phyloP scores from a whole-genome alignment of 2,797 vertebrate genomes.

The Leucoraja ocellata region DNA sequence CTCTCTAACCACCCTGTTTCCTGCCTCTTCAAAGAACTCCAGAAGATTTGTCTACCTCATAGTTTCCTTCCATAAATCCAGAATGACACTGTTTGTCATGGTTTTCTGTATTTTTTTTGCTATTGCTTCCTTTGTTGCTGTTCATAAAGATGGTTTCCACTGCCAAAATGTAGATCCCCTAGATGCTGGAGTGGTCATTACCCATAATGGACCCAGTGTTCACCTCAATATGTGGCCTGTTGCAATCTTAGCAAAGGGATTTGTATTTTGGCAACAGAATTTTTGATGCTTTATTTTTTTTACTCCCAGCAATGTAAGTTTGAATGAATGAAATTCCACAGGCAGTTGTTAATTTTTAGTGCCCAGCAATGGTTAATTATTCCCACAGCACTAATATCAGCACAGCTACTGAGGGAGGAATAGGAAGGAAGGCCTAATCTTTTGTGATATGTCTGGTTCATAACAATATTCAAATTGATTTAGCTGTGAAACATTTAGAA shows the following conservation, averaged over 20 bases:
- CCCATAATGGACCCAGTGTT: too few relatives aligned
- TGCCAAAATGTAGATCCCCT: too few relatives aligned
- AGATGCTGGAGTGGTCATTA: too few relatives aligned
- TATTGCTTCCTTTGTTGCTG: too few relatives aligned
- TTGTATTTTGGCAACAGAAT: neutral
- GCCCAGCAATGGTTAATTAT: neutral
- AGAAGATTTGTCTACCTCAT: too few relatives aligned
- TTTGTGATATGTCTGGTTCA: neutral
- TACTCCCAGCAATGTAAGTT: neutral
- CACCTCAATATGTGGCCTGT: too few relatives aligned
- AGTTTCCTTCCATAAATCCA: too few relatives aligned
- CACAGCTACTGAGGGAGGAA: neutral
- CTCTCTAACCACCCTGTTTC: too few relatives aligned
- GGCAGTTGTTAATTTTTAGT: neutral
- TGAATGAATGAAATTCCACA: neutral
- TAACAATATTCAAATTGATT: neutral
- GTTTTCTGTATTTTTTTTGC: too few relatives aligned
- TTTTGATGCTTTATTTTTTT: neutral
- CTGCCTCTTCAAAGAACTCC: too few relatives aligned
- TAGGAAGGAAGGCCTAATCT: neutral
- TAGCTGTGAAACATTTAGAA: neutral
- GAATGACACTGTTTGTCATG: too few relatives aligned
- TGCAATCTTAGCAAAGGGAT: neutral
- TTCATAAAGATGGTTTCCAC: neutral
- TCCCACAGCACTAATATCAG: neutral